These are phyloP conservation scores for Peromyscus maniculatus DNA, from an alignment of 2,113 vertebrate genomes.

Conservation along the genomic window DNA sequence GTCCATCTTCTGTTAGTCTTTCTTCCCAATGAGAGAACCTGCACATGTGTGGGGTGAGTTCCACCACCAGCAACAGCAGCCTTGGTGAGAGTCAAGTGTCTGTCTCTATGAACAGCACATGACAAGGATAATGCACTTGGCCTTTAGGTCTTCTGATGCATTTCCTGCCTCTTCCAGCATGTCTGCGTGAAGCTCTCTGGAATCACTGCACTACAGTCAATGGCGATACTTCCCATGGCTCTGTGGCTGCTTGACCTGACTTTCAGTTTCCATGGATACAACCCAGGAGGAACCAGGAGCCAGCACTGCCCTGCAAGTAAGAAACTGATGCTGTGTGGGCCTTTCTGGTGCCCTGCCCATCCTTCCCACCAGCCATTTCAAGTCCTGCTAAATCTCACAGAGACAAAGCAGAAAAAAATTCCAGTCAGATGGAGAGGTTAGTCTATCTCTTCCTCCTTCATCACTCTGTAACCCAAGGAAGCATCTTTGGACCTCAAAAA, in stretches of 20 bases:
- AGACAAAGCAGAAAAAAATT: not conserved
- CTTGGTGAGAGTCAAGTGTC: not conserved
- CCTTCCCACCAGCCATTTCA: not conserved
- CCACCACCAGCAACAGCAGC: not conserved
- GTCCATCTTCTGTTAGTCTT: not conserved
- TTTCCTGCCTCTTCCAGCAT: too few species aligned
- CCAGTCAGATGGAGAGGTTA: not conserved
- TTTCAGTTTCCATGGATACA: not conserved
- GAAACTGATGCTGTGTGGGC: conserved; percentile 93
- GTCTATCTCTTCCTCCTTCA: not conserved
- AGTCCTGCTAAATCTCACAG: not conserved
- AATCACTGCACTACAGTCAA: rapidly evolving
- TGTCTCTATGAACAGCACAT: too few species aligned
- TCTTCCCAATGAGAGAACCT: not conserved
- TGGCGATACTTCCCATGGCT: too few species aligned
- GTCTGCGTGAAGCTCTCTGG: too few species aligned
- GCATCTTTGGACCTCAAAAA: not conserved
- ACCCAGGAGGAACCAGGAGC: conserved; percentile 83
- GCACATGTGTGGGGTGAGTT: not conserved
- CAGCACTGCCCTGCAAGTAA: too few species aligned
- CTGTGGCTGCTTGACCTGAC: not conserved
- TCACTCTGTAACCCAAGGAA: not conserved
- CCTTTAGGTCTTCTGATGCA: not conserved
- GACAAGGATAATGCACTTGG: not conserved
- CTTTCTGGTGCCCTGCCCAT: conserved; percentile 91